Evolutionary conservation across 2,888 invertebrate genomes (phyloP).

Genomic region (Sthenelais limicola): DNA sequence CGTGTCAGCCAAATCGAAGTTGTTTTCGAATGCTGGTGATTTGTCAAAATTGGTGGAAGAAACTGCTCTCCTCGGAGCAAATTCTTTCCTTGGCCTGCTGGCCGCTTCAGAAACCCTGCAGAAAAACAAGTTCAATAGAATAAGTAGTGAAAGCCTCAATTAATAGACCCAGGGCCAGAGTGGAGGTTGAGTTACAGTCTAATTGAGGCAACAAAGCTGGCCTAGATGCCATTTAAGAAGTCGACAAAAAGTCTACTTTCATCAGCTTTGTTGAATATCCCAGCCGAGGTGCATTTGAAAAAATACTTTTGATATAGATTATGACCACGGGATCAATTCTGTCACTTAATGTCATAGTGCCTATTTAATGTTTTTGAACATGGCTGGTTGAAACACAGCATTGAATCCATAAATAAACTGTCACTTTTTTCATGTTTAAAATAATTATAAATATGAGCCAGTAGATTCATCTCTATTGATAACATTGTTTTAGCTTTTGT

Average conservation of each 20-base stretch:
- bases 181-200: background rate
- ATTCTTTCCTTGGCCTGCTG: conserved; percentile 69
- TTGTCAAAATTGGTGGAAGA: conserved; percentile 41
- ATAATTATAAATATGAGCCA: too few relatives aligned
- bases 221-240: background rate
- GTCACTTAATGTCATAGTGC: too few relatives aligned
- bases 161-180: background rate
- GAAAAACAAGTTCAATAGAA: conserved; percentile 23
- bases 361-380: too few relatives aligned
- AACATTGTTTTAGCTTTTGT: too few relatives aligned
- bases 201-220: background rate
- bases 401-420: too few relatives aligned
- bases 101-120: conserved; percentile 72
- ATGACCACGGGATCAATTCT: too few relatives aligned
- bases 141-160: background rate
- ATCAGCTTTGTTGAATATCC: too few relatives aligned
- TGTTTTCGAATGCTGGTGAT: conserved; percentile 33
- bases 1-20: conserved; percentile 47
- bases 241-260: background rate
- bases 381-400: too few relatives aligned
- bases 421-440: too few relatives aligned
- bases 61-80: conserved; percentile 68
- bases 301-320: too few relatives aligned
- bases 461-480: too few relatives aligned
- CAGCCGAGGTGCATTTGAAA: too few relatives aligned